phyloP scores from a whole-genome alignment of 2,888 invertebrate genomes.

The Zonitis immaculata region DNA sequence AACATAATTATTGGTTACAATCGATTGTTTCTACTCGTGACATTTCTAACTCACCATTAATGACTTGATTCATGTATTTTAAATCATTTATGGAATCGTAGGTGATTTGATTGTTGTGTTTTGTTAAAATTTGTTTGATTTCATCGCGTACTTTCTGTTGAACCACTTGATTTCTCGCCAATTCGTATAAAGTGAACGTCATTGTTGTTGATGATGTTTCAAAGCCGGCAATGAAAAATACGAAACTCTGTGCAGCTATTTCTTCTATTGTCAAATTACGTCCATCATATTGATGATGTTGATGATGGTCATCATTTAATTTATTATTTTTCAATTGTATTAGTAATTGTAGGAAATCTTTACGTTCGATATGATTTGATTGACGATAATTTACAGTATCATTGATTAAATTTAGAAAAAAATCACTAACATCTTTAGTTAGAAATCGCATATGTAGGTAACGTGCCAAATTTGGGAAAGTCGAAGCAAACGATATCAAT shows the following conservation, averaged over 20 bases:
- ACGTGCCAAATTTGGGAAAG: slow-evolving; percentile 35
- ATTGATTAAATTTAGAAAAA: slow-evolving; percentile 30
- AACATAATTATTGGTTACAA: background rate
- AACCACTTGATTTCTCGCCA: slow-evolving; percentile 43
- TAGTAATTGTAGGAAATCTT: slow-evolving; percentile 44
- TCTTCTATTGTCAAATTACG: too few species aligned
- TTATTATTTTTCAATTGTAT: slow-evolving; percentile 29
- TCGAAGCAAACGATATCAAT: slow-evolving; percentile 16
- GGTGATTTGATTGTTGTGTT: slow-evolving; percentile 38
- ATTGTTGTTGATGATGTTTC: slow-evolving; percentile 27
- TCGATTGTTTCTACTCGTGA: too few species aligned
- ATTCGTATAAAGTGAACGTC: slow-evolving; percentile 40
- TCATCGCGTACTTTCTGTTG: slow-evolving; percentile 47
- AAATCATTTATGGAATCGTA: slow-evolving; percentile 47
- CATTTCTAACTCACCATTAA: slow-evolving; percentile 40
- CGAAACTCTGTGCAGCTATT: too few species aligned
- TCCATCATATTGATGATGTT: too few species aligned
- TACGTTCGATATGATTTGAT: slow-evolving; percentile 26
- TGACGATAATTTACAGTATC: slow-evolving; percentile 32
- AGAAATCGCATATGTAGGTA: slow-evolving; percentile 19
- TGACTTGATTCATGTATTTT: slow-evolving; percentile 48
- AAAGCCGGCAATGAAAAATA: too few species aligned
- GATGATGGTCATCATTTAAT: too few species aligned
- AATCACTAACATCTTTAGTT: slow-evolving; percentile 25
- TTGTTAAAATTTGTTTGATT: slow-evolving; percentile 33